Conservation (phyloP, 1,140 invertebrate genomes). For the Acromyrmex echinatior region DNA sequence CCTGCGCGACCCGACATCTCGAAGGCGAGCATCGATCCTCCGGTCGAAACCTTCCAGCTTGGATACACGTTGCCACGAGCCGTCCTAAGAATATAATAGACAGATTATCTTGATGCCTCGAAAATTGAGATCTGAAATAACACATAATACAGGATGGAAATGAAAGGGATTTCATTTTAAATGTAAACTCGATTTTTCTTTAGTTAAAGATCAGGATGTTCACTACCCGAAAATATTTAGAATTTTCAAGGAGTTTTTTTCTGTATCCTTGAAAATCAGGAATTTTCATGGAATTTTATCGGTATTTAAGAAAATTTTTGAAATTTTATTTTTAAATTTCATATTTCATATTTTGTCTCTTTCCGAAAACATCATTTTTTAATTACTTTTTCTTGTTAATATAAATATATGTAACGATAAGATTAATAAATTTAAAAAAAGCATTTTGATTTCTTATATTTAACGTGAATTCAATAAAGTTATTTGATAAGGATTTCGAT, state of each 20-base stretch:
- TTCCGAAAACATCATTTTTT: too few relatives aligned
- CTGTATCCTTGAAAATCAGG: too few relatives aligned
- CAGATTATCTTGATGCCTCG: constrained; percentile 7
- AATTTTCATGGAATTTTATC: too few relatives aligned
- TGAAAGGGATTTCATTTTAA: not conserved
- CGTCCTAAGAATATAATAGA: not conserved
- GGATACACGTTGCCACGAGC: not conserved
- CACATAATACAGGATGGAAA: not conserved
- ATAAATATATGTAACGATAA: not conserved
- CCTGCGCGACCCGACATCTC: constrained; percentile 48
- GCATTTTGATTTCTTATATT: not conserved
- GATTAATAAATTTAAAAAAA: not conserved
- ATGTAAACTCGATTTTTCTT: not conserved
- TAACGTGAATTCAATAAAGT: not conserved
- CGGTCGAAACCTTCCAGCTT: constrained; percentile 25
- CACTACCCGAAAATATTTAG: too few relatives aligned
- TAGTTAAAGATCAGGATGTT: not conserved
- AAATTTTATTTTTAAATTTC: too few relatives aligned
- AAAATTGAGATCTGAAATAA: not conserved
- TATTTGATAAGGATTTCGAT: not conserved
- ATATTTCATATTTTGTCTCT: too few relatives aligned
- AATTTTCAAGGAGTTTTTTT: too few relatives aligned
- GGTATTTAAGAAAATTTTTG: too few relatives aligned
- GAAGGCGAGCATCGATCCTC: constrained; percentile 47
- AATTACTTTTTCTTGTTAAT: too few relatives aligned